Percentiles rank a stretch among this genome's conserved stretches.
phyloP scores from a whole-genome alignment of 2,888 invertebrate species.

The Drosophila testacea region DNA sequence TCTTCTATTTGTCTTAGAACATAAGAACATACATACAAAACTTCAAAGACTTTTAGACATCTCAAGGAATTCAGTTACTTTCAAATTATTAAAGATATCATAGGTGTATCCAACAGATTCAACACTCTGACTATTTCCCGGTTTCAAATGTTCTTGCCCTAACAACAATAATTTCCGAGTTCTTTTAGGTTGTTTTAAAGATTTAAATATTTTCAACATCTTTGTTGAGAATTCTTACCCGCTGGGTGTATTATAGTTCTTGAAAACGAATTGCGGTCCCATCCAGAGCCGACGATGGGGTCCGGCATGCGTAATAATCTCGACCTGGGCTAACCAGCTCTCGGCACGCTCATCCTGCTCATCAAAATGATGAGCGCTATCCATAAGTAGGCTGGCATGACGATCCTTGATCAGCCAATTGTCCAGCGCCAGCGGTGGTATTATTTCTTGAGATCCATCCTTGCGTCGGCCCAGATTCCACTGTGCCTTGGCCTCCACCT shows the following conservation, averaged over 20 bases:
- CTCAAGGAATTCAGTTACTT: too few species aligned
- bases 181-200: background rate
- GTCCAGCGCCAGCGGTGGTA: conserved; percentile 90
- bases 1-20: too few species aligned
- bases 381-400: conserved; percentile 79
- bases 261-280: conserved; percentile 99
- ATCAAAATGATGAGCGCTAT: conserved; percentile 82
- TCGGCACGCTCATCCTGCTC: conserved; percentile 88
- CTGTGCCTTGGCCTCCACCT: conserved; percentile 94
- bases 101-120: too few species aligned
- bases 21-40: too few species aligned
- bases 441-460: conserved; percentile 87
- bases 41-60: too few species aligned
- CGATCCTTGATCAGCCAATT: conserved; percentile 88
- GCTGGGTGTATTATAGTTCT: conserved; percentile 92
- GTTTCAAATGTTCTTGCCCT: background rate
- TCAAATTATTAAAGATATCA: too few species aligned
- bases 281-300: conserved; percentile 98
- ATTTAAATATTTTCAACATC: background rate
- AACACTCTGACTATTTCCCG: too few species aligned
- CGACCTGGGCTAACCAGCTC: conserved; percentile 97
- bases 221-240: conserved; percentile 86
- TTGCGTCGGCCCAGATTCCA: conserved; percentile 92
- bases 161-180: background rate
- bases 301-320: conserved; percentile 98